Percentiles rank a stretch among this genome's conserved stretches.
Evolutionary conservation across 37 sponge, comb jelly and placozoan genomes (phyloP).

Genomic region (Spongilla lacustris): DNA sequence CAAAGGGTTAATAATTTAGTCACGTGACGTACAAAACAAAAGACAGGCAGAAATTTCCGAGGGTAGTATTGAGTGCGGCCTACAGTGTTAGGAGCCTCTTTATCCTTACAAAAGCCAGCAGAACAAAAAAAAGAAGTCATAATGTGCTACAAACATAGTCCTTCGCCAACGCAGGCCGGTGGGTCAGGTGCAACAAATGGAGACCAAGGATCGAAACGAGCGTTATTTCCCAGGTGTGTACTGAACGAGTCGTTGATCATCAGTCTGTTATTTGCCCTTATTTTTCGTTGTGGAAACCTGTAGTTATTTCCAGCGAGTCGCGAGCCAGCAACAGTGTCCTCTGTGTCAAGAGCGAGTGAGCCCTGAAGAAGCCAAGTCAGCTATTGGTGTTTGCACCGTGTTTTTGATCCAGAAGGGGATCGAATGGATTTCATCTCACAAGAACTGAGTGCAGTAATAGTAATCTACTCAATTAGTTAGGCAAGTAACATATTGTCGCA

Average conservation of each 20-base stretch:
- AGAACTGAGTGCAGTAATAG: constrained; percentile 11
- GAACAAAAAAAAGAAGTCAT: background rate
- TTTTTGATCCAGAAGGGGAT: constrained; percentile 64
- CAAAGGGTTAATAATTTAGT: background rate
- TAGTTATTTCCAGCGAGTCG: constrained; percentile 54
- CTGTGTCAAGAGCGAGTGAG: constrained; percentile 54
- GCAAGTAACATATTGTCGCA: background rate
- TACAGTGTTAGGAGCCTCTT: constrained; percentile 95
- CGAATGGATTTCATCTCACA: constrained; percentile 47
- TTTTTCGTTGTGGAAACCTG: background rate
- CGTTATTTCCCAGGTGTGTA: constrained; percentile 2
- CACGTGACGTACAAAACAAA: constrained; percentile 12
- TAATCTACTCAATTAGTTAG: background rate
- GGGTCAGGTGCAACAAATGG: background rate
- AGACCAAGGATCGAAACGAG: background rate
- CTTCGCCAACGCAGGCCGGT: background rate
- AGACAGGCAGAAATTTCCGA: constrained; percentile 9
- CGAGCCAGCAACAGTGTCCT: constrained; percentile 45
- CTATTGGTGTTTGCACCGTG: constrained; percentile 81
- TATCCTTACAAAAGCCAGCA: constrained; percentile 45
- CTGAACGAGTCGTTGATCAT: background rate
- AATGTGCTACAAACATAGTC: constrained; percentile 68
- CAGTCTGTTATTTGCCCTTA: background rate
- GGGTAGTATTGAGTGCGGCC: constrained; percentile 76
- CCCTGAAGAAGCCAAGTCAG: constrained; percentile 77